phyloP scores from a whole-genome alignment of 2,113 vertebrate species.

The Bostrychus sinensis region DNA sequence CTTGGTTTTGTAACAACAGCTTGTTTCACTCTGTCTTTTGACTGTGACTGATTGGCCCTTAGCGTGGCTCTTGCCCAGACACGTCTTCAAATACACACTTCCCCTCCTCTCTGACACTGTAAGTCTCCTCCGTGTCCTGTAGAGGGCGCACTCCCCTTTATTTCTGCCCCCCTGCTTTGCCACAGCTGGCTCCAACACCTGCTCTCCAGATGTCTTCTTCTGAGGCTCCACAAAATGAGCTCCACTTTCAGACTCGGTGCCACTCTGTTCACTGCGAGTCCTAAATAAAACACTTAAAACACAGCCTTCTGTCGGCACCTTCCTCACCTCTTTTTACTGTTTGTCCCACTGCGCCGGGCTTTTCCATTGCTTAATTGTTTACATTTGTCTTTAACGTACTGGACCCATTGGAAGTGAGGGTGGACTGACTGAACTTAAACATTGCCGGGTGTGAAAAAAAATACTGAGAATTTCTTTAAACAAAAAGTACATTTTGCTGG shows the following conservation, averaged over 20 bases:
- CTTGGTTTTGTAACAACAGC: background rate
- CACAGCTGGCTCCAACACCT: conserved; percentile 75
- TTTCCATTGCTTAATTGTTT: conserved; percentile 51
- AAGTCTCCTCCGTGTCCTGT: conserved; percentile 44
- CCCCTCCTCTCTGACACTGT: conserved; percentile 16
- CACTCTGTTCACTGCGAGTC: conserved; percentile 20
- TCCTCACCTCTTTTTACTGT: conserved; percentile 31
- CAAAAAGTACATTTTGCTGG: conserved; percentile 16
- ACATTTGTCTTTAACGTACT: conserved; percentile 32
- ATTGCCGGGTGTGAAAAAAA: conserved; percentile 54
- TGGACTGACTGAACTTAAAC: conserved; percentile 48
- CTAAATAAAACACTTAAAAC: conserved; percentile 16
- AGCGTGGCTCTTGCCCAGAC: conserved; percentile 15
- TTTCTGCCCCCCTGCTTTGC: conserved; percentile 11
- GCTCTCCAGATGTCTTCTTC: conserved; percentile 78
- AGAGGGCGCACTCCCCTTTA: conserved; percentile 68
- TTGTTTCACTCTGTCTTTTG: background rate
- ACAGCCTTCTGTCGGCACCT: conserved; percentile 37
- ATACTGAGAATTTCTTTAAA: conserved; percentile 38
- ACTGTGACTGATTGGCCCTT: conserved; percentile 1
- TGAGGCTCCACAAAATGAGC: conserved; percentile 57
- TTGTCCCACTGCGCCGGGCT: conserved; percentile 21
- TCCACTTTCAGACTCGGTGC: conserved; percentile 62
- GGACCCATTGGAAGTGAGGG: conserved; percentile 20
- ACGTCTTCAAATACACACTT: conserved; percentile 24